A percentile compares a stretch with the other conserved stretches of the same genome.
phyloP scores from a whole-genome alignment of 2,113 vertebrate genomes.

The Pseudorhombus dupliciocellatus region DNA sequence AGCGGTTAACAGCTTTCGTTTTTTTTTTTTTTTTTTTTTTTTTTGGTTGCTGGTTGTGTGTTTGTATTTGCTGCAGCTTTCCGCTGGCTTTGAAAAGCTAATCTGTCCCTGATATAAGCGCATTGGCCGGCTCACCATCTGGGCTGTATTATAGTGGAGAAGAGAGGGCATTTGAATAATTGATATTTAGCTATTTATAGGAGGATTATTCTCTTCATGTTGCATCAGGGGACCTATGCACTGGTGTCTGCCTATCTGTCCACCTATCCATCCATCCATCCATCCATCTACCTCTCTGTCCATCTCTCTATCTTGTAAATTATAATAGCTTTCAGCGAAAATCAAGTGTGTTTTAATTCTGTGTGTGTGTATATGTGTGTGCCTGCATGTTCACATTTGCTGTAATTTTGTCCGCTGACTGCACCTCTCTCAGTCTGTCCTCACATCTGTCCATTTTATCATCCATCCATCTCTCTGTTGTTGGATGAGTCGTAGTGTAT shows the following conservation, averaged over 20 bases:
- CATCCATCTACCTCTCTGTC: slow-evolving; percentile 36
- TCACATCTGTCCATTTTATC: slow-evolving; percentile 56
- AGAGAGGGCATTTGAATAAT: slow-evolving; percentile 78
- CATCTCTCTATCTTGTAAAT: neutral
- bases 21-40: too few relatives aligned
- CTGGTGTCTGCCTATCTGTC: slow-evolving; percentile 40
- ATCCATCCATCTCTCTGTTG: slow-evolving; percentile 50
- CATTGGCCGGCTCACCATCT: slow-evolving; percentile 76
- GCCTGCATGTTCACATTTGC: slow-evolving; percentile 3
- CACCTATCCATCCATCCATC: slow-evolving; percentile 35
- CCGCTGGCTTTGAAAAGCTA: slow-evolving; percentile 76
- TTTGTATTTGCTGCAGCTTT: slow-evolving; percentile 66
- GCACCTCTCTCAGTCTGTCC: slow-evolving; percentile 31
- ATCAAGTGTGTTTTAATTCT: neutral
- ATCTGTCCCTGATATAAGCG: slow-evolving; percentile 77
- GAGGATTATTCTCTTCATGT: slow-evolving; percentile 76
- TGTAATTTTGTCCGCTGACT: slow-evolving; percentile 7
- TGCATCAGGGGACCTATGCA: slow-evolving; percentile 37
- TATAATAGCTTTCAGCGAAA: neutral
- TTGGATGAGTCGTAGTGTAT: slow-evolving; percentile 58
- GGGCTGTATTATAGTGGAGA: slow-evolving; percentile 73
- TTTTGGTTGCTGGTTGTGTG: slow-evolving; percentile 57
- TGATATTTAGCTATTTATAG: slow-evolving; percentile 80
- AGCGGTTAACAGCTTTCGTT: slow-evolving; percentile 65
- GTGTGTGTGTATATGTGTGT: too few relatives aligned